phyloP scores from a whole-genome alignment of 2,113 vertebrate species.

The Theristicus caerulescens region DNA sequence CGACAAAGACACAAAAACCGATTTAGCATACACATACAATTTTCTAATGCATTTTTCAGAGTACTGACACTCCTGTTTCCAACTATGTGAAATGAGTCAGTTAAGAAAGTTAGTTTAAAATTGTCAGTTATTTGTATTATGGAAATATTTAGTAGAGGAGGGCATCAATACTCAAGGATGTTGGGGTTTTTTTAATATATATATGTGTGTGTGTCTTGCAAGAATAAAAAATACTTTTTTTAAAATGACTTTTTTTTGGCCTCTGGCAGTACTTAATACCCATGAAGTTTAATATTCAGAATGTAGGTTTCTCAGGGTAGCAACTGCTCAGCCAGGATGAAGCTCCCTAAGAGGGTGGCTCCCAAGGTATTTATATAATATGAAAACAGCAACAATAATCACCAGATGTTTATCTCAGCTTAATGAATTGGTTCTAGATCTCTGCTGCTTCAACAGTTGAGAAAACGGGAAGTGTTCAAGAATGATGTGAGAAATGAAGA shows the following conservation, averaged over 20 bases:
- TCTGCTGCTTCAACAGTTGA: background rate
- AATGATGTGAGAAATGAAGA: background rate
- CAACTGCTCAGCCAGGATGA: conserved; percentile 22
- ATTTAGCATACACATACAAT: background rate
- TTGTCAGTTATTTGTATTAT: background rate
- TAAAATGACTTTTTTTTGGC: background rate
- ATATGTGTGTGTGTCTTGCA: background rate
- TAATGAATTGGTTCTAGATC: background rate
- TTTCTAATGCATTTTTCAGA: background rate
- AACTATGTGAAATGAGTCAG: background rate
- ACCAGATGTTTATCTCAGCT: conserved; percentile 4
- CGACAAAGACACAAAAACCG: background rate
- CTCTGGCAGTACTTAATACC: conserved; percentile 19
- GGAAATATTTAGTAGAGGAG: background rate
- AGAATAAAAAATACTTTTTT: background rate
- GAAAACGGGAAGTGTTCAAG: background rate
- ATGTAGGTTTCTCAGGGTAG: background rate
- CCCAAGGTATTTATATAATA: background rate
- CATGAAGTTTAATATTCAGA: conserved; percentile 31
- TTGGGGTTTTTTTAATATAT: background rate
- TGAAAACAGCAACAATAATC: background rate
- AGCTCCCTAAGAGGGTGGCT: background rate
- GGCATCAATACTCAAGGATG: background rate
- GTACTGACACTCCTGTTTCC: background rate
- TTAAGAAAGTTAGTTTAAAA: background rate